phyloP scores from a whole-genome alignment of 2,797 vertebrate species.

The Notolepis coatsorum region DNA sequence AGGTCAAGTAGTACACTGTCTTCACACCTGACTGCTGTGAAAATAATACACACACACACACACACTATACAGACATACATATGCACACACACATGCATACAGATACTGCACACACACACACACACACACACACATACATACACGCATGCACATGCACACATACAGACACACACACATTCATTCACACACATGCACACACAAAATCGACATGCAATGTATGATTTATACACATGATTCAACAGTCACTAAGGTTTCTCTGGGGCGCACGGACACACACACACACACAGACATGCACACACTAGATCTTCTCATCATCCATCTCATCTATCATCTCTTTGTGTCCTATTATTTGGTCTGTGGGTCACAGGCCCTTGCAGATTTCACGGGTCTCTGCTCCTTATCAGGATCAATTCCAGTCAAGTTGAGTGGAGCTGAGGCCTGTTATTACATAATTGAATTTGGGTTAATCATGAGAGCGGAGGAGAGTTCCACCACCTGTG shows the following conservation, averaged over 20 bases:
- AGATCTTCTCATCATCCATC: slow-evolving; percentile 40
- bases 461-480: slow-evolving; percentile 67
- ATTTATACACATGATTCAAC: neutral
- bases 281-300: slow-evolving; percentile 16
- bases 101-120: neutral
- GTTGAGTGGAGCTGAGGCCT: slow-evolving; percentile 56
- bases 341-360: slow-evolving; percentile 74
- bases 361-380: slow-evolving; percentile 70
- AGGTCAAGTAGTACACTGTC: too few species aligned
- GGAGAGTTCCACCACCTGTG: slow-evolving; percentile 60
- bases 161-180: slow-evolving; percentile 7
- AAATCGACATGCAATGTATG: neutral
- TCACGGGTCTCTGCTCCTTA: slow-evolving; percentile 71
- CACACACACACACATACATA: neutral
- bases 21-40: too few species aligned
- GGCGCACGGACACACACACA: slow-evolving; percentile 11
- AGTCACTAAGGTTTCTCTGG: neutral
- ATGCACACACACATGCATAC: neutral
- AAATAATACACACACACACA: too few species aligned
- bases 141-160: neutral
- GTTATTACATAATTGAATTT: slow-evolving; percentile 76
- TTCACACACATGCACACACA: slow-evolving; percentile 12
- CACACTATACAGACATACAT: too few species aligned
- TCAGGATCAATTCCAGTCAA: slow-evolving; percentile 75
- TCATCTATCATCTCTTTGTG: slow-evolving; percentile 67